Evolutionary conservation across 2,113 vertebrate species (phyloP).

Genomic region (Amphiprion ocellaris): DNA sequence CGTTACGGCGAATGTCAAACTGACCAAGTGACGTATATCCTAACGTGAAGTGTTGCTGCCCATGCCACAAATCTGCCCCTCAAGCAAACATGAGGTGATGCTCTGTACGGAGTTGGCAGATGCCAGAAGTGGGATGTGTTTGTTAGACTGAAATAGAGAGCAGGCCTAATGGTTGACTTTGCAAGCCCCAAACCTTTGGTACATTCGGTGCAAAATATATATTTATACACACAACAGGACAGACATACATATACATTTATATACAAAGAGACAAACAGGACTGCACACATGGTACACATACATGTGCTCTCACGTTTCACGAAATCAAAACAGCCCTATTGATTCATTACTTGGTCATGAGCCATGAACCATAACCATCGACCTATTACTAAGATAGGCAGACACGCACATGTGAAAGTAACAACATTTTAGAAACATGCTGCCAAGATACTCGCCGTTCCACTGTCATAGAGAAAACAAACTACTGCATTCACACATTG

Average conservation of each 20-base stretch:
- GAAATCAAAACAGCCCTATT: constrained; percentile 77
- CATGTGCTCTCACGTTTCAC: constrained; percentile 72
- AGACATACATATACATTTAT: constrained; percentile 80
- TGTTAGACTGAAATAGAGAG: constrained; percentile 65
- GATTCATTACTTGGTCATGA: constrained; percentile 48
- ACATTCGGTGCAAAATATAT: constrained; percentile 85
- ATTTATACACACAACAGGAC: constrained; percentile 80
- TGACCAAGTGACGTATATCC: constrained; percentile 31
- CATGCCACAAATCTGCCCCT: constrained; percentile 57
- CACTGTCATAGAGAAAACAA: constrained; percentile 58
- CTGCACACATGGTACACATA: constrained; percentile 70
- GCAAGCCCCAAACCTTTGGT: constrained; percentile 84
- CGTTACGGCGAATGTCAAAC: constrained; percentile 35
- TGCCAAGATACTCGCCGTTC: constrained; percentile 56
- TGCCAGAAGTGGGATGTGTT: constrained; percentile 44
- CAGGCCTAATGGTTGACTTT: constrained; percentile 70
- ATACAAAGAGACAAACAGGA: constrained; percentile 80
- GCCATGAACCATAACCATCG: constrained; percentile 61
- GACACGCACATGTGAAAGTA: constrained; percentile 66
- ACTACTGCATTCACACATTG: constrained; percentile 25
- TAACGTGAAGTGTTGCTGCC: constrained; percentile 43
- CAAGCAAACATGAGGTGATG: constrained; percentile 51
- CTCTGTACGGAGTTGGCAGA: constrained; percentile 41
- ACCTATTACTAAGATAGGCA: constrained; percentile 71
- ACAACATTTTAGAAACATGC: constrained; percentile 66